Conservation (phyloP, 2,888 invertebrate genomes). For the Augiades crinisus region DNA sequence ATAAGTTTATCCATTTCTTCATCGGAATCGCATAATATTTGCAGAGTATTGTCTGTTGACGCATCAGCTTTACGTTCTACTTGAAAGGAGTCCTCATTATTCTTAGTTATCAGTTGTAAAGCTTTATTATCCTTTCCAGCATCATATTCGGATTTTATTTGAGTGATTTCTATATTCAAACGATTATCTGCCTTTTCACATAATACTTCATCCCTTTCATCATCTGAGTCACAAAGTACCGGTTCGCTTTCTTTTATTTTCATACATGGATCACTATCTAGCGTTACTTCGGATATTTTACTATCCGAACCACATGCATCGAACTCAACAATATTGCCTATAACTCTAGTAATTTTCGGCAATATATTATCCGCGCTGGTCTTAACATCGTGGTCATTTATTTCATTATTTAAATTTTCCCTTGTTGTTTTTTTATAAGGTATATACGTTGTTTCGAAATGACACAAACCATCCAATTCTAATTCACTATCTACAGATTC, state of each 20-base stretch:
- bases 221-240: conserved; percentile 5
- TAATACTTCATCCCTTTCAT: conserved; percentile 26
- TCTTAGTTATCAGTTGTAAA: not conserved
- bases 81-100: not conserved
- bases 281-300: not conserved
- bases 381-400: not conserved
- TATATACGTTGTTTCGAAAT: not conserved
- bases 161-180: conserved; percentile 13
- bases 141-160: conserved; percentile 12
- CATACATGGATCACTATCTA: not conserved
- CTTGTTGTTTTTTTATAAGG: not conserved
- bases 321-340: conserved; percentile 34
- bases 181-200: not conserved
- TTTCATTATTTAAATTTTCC: not conserved
- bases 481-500: not conserved
- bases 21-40: conserved; percentile 13
- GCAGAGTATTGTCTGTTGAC: not conserved
- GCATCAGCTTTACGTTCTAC: not conserved
- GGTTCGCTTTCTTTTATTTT: not conserved
- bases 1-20: conserved; percentile 18
- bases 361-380: conserved; percentile 3
- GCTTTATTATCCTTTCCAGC: not conserved
- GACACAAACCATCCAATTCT: conserved; percentile 4
- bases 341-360: conserved; percentile 41
- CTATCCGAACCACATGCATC: not conserved